phyloP scores from a whole-genome alignment of 2,113 vertebrate genomes.

The Rhinoptilus africanus region DNA sequence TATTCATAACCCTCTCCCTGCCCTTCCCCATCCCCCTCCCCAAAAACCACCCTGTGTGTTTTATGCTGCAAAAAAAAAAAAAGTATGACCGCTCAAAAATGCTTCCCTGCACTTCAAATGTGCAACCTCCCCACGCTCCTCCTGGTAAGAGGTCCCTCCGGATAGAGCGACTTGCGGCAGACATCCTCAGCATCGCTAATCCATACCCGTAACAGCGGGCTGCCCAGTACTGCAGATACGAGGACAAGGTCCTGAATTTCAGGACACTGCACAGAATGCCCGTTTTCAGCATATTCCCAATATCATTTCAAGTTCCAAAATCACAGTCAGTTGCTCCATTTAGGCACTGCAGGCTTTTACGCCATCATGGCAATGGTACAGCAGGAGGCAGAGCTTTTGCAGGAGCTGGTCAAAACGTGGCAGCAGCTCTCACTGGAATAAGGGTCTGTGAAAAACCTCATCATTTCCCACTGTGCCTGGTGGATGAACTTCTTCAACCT shows the following conservation, averaged over 20 bases:
- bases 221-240: background rate
- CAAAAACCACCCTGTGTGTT: too few relatives aligned
- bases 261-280: accelerated
- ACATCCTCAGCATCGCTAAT: background rate
- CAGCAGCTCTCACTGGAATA: background rate
- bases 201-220: accelerated
- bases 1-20: background rate
- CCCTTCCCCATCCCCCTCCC: accelerated
- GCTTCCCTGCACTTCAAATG: background rate
- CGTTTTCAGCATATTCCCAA: background rate
- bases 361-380: background rate
- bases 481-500: background rate
- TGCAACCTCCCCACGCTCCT: background rate
- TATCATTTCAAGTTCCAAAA: background rate
- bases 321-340: background rate
- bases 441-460: background rate
- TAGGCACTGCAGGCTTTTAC: background rate
- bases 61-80: background rate
- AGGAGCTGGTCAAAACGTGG: background rate
- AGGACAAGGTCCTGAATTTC: background rate
- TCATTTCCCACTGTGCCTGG: background rate
- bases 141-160: background rate
- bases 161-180: background rate
- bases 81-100: background rate
- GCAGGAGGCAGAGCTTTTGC: background rate